Base-by-base conservation (phyloP, 2,797 vertebrate genomes). In the Sebastes umbrosus region DNA sequence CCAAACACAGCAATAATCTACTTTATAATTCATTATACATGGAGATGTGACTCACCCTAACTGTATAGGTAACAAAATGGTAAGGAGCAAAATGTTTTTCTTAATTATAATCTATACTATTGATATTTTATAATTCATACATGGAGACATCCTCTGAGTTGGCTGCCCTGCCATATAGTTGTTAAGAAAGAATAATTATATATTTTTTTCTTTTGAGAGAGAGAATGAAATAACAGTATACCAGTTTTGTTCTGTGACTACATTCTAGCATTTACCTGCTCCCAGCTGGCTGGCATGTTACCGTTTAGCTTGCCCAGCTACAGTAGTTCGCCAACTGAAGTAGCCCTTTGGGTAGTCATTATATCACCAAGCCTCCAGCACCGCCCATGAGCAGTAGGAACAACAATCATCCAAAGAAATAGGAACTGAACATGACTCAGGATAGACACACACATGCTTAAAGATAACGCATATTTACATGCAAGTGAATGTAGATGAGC, bases 401-500 rank as follows among this genome's bases (percentile, higher is more conserved):
- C 31, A 31, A 24, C 12, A 52, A n/a, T 75, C 59, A 65, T 66
- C 46, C 34, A 25, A 6, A 63, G n/a, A 27, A 50, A 36, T 36
- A 1, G 2, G 27, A n/a, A 43, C 25, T 43, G 20, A 55, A 36
- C 3, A 1, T 57, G 18, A 63, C 8, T n/a, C 55, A 50, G 16
- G 16, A 36, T 18, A 39, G 5, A 54, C 60, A 52, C 32, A 32
- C 34, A 20, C 5, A 11, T 6, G 25, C 43, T 65, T 13, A 34
- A 22, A 55, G 24, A 25, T 79, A 20, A 50, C 8, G 20, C 73
- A 68, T 3, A 24, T 31, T 54, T 36, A 64, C 55, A 52, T 29
- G 6, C 16, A 20, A 60, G n/a, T 6, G 27, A 52, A 76, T 36
- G 69, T 60, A 75, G 27, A 76, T 67, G 54, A 75, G 64, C 27